phyloP scores from a whole-genome alignment of 2,797 vertebrate genomes.

The Neosilurus mollespiculum region DNA sequence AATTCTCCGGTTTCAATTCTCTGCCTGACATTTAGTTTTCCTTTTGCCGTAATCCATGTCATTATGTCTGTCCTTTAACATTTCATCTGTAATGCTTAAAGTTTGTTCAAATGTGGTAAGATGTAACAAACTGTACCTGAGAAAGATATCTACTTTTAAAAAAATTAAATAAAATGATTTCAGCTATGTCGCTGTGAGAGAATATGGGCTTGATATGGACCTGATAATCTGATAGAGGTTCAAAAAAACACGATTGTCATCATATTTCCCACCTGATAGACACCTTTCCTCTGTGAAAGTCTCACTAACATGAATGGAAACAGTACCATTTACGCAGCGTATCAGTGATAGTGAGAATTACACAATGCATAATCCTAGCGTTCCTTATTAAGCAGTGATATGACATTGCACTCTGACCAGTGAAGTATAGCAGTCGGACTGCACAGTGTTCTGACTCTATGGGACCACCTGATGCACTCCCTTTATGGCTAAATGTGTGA shows the following conservation, averaged over 20 bases:
- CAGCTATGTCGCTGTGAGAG: constrained; percentile 38
- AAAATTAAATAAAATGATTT: constrained; percentile 45
- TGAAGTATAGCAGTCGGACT: constrained; percentile 49
- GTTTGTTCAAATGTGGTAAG: constrained; percentile 23
- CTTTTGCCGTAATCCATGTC: not conserved
- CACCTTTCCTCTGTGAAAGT: not conserved
- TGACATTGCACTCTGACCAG: not conserved
- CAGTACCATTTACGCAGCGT: not conserved
- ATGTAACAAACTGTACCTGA: constrained; percentile 72
- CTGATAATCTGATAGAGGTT: constrained; percentile 22
- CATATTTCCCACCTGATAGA: constrained; percentile 22
- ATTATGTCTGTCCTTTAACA: not conserved
- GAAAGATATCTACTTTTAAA: constrained; percentile 62
- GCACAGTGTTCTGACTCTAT: constrained; percentile 17
- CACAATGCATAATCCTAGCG: not conserved
- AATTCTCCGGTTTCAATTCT: not conserved
- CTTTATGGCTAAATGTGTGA: constrained; percentile 4
- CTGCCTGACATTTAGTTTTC: not conserved
- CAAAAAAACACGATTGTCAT: constrained; percentile 44
- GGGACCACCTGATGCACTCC: constrained; percentile 38
- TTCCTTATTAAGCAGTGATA: constrained; percentile 8
- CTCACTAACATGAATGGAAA: not conserved
- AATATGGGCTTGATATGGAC: constrained; percentile 23
- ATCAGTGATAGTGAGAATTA: not conserved
- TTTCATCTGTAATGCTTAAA: constrained; percentile 1